phyloP scores from a whole-genome alignment of 2,888 invertebrate genomes.

The Oasisia sp. region DNA sequence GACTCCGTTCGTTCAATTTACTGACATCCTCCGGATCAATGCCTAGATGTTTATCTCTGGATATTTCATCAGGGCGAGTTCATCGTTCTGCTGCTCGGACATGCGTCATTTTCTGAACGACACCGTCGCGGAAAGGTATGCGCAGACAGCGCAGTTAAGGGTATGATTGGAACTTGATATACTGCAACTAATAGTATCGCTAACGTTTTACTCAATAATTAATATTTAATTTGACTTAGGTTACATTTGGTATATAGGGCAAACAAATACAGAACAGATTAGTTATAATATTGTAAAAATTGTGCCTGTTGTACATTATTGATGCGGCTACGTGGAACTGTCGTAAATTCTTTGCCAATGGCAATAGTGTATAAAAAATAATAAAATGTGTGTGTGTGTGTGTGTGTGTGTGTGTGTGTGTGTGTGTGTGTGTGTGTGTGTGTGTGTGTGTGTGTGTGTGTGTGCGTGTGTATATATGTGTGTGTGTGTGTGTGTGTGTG shows the following conservation, averaged over 20 bases:
- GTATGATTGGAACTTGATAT: too few relatives aligned
- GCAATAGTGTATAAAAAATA: not conserved
- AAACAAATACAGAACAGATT: not conserved
- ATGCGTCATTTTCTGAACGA: not conserved
- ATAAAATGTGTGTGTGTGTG: too few relatives aligned
- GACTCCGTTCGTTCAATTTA: slow-evolving; percentile 2
- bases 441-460: too few relatives aligned
- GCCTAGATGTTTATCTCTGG: not conserved
- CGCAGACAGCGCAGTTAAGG: not conserved
- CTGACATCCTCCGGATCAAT: not conserved
- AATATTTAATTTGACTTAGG: not conserved
- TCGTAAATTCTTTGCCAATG: not conserved
- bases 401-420: too few relatives aligned
- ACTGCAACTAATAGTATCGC: too few relatives aligned
- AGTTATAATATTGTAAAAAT: not conserved
- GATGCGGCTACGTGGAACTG: not conserved
- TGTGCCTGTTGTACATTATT: not conserved
- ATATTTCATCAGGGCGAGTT: not conserved
- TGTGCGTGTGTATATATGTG: too few relatives aligned
- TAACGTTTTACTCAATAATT: not conserved
- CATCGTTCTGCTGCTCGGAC: not conserved
- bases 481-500: too few relatives aligned
- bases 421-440: too few relatives aligned
- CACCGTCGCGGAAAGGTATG: not conserved
- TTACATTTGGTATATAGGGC: not conserved